Evolutionary conservation across 2,888 invertebrate genomes (phyloP).

Genomic region (Mesorhabditis spiculigera): DNA sequence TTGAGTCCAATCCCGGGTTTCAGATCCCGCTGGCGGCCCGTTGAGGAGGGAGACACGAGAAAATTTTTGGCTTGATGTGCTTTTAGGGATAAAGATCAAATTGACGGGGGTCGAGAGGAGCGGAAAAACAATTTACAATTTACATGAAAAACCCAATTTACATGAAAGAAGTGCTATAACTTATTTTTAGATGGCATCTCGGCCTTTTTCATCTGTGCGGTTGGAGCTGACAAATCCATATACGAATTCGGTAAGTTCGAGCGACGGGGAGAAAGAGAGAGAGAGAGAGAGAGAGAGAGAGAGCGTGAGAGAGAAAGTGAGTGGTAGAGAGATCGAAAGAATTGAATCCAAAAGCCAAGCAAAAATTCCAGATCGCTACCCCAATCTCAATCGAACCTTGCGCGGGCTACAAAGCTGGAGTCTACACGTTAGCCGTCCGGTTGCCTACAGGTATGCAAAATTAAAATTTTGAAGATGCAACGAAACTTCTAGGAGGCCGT

Average conservation of each 20-base stretch:
- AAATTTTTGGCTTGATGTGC: too few species aligned
- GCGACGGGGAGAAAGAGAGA: background rate
- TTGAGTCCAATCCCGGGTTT: too few species aligned
- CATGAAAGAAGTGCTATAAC: background rate
- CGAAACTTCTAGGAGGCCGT: conserved; percentile 33
- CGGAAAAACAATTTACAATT: too few species aligned
- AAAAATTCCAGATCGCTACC: conserved; percentile 68
- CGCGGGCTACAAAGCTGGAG: conserved; percentile 51
- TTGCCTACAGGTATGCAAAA: conserved; percentile 59
- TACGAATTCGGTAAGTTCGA: conserved; percentile 23
- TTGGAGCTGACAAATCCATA: conserved; percentile 65
- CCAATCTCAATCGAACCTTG: conserved; percentile 92
- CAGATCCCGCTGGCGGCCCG: too few species aligned
- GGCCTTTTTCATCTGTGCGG: conserved; percentile 87
- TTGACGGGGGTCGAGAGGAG: too few species aligned
- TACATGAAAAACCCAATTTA: background rate
- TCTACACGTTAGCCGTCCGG: conserved; percentile 61
- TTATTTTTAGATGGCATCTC: conserved; percentile 85
- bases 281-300: too few species aligned
- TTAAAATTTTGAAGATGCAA: conserved; percentile 16
- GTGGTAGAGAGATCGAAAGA: too few species aligned
- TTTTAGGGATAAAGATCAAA: too few species aligned
- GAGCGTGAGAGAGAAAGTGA: too few species aligned
- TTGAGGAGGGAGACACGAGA: too few species aligned
- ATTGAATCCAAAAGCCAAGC: conserved; percentile 7